A percentile compares a stretch with the other conserved stretches of the same genome.
Evolutionary conservation across 2,113 vertebrate genomes (phyloP).

Genomic region (Alligator mississippiensis): DNA sequence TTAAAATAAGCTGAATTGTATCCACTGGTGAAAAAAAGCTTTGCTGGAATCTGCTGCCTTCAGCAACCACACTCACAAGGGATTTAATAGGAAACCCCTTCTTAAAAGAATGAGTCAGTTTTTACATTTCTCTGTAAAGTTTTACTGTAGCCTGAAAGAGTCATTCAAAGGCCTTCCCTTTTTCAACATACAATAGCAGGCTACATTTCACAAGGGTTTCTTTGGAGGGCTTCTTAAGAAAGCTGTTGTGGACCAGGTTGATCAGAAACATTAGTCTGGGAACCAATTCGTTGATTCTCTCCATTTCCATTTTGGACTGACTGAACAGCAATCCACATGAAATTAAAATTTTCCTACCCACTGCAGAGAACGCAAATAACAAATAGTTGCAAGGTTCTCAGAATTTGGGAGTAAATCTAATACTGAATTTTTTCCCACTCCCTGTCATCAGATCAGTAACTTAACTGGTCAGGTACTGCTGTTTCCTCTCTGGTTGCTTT

Average conservation of each 20-base stretch:
- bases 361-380: background rate
- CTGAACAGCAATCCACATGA: background rate
- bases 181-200: background rate
- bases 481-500: background rate
- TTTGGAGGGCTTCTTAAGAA: slow-evolving; percentile 2
- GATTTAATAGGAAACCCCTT: slow-evolving; percentile 53
- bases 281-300: background rate
- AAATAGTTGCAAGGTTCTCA: background rate
- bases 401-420: background rate
- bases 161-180: background rate
- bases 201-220: background rate
- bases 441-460: background rate
- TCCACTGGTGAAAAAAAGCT: slow-evolving; percentile 48
- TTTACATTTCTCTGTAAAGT: background rate
- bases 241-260: background rate
- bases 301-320: background rate
- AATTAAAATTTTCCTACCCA: background rate
- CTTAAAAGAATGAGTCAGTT: slow-evolving; percentile 13
- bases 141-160: background rate
- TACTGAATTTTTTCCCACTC: background rate
- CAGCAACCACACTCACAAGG: slow-evolving; percentile 33
- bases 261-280: background rate
- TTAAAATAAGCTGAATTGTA: slow-evolving; percentile 33
- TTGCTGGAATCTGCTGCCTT: slow-evolving; percentile 71
- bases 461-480: background rate